Evolutionary conservation across 2,797 vertebrate genomes (phyloP), one percentile per base, ranked within the genome.

Genomic region (Carapus acus): DNA sequence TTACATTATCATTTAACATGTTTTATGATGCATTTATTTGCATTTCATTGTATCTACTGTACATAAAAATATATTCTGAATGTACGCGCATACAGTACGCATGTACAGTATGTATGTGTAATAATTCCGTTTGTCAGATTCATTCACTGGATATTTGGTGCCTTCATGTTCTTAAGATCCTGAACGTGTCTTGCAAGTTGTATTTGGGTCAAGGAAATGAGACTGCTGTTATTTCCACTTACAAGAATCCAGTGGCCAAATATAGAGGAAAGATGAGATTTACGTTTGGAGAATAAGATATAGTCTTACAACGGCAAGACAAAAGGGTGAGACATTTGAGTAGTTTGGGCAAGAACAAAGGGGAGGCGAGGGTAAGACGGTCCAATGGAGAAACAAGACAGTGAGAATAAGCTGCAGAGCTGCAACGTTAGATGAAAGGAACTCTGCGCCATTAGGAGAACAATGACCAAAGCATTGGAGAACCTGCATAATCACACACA

Each of bases 361-460:
- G 20, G 3, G 51, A 42, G 51, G 27, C 12, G 40, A 49, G 20
- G 38, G 29, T 8, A 58, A 23, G 18, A 24, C 65, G 43, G 52
- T 44, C 40, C 31, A 48, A 53, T 42, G 24, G 44, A 50, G 53
- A 53, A 16, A 53, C 38, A 67, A 59, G 46, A 47, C 41, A 57
- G 56, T 57, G 39, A 68, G 63, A 72, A 63, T 59, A 33, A 62
- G 59, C 74, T 48, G 69, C 72, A 58, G 44, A 14, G 72, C 78
- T 71, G 67, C 67, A 65, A 77, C 67, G 65, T 79, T 75, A 49
- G 69, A 67, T 41, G 49, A 68, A 70, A 78, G 59, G 65, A 77
- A 69, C 50, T 55, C 54, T 43, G 40, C 52, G 39, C 53, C 33
- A 69, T 74, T 68, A 77, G 41, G 69, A 31, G 22, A 49, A 45